phyloP scores from a whole-genome alignment of 2,797 vertebrate genomes.

The Halcyon leucocephala region DNA sequence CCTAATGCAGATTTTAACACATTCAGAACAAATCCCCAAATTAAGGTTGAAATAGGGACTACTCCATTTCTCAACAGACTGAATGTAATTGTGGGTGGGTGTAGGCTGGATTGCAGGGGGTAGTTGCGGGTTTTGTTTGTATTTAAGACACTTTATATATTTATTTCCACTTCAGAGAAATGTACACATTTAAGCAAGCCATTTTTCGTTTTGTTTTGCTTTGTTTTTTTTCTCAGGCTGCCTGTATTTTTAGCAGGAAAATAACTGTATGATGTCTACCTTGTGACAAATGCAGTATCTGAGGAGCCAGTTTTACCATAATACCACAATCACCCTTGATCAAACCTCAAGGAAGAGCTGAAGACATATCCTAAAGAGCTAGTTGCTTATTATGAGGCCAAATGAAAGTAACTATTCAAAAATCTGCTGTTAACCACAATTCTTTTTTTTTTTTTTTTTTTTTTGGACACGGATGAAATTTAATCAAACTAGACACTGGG shows the following conservation, averaged over 20 bases:
- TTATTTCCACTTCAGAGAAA: background rate
- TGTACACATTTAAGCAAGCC: background rate
- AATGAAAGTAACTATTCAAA: background rate
- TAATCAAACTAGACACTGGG: background rate
- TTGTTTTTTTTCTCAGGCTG: background rate
- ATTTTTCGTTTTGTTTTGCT: background rate
- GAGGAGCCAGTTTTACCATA: background rate
- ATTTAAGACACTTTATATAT: background rate
- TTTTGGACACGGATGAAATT: background rate
- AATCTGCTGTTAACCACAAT: background rate
- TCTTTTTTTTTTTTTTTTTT: background rate
- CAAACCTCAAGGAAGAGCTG: background rate
- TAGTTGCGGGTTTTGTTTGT: rapidly evolving
- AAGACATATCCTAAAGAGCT: background rate
- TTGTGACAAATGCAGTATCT: background rate
- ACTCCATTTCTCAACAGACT: background rate
- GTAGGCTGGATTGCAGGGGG: background rate
- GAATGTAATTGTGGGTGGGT: background rate
- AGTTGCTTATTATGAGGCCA: background rate
- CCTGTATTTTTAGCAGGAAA: background rate
- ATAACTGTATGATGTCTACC: background rate
- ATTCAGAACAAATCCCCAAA: background rate
- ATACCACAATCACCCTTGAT: background rate
- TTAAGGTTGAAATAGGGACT: background rate
- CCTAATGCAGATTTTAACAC: too few species aligned